Evolutionary conservation across 2,797 vertebrate species (phyloP).

Genomic region (Taenioides sp.): DNA sequence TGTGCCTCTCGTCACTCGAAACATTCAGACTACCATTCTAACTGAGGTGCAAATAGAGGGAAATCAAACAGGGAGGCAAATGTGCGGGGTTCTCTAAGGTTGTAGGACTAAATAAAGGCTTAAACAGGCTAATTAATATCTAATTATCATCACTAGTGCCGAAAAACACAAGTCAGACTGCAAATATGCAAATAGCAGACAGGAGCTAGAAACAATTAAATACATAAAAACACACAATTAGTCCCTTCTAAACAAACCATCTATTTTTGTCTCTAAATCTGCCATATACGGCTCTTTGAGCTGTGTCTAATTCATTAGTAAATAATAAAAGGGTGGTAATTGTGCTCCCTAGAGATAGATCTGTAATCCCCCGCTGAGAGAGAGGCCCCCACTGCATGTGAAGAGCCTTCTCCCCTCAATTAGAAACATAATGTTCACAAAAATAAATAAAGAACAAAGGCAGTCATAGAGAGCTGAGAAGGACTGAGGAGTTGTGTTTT

Average conservation of each 20-base stretch:
- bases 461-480: not conserved
- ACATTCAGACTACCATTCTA: not conserved
- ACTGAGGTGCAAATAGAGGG: constrained; percentile 3
- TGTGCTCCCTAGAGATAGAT: constrained; percentile 68
- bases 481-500: constrained; percentile 22
- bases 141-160: constrained; percentile 40
- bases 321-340: constrained; percentile 72
- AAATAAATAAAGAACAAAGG: constrained; percentile 50
- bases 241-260: constrained; percentile 28
- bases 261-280: constrained; percentile 45
- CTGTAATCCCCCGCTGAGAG: constrained; percentile 52
- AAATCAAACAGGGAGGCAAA: constrained; percentile 12
- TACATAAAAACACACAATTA: constrained; percentile 21
- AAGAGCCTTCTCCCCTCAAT: constrained; percentile 60
- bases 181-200: constrained; percentile 24
- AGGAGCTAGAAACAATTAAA: constrained; percentile 12
- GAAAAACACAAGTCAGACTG: constrained; percentile 37
- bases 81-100: constrained; percentile 1
- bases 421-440: constrained; percentile 52
- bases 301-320: constrained; percentile 72
- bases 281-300: constrained; percentile 27
- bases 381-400: constrained; percentile 53
- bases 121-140: constrained; percentile 42
- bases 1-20: not conserved
- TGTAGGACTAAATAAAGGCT: constrained; percentile 18